phyloP scores from a whole-genome alignment of 2,113 vertebrate genomes.

The Apus apus region DNA sequence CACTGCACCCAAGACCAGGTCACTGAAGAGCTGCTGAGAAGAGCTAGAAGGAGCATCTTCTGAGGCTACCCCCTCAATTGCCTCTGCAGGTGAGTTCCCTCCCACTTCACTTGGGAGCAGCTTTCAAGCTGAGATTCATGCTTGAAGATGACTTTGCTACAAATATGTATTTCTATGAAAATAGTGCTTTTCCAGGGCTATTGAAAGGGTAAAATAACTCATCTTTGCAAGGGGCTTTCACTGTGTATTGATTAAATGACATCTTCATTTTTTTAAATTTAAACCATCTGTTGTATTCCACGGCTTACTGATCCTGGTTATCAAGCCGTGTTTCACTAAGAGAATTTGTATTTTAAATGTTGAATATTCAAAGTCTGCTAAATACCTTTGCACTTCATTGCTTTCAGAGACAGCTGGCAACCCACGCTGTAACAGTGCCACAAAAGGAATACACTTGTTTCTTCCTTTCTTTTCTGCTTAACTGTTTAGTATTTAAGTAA shows the following conservation, averaged over 20 bases:
- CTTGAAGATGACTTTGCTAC: neutral
- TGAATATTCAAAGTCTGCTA: neutral
- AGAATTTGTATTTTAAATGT: neutral
- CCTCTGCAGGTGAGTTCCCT: neutral
- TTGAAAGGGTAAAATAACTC: neutral
- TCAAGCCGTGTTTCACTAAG: neutral
- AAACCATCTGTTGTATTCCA: neutral
- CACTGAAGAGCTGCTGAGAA: neutral
- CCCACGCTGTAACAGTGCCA: neutral
- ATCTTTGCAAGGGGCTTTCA: neutral
- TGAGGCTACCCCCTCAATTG: neutral
- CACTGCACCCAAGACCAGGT: neutral
- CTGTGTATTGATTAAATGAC: neutral
- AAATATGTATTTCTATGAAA: neutral
- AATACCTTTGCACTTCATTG: neutral
- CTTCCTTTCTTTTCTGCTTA: neutral
- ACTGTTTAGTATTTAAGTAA: neutral
- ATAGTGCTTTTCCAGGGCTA: neutral
- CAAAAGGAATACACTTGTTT: neutral
- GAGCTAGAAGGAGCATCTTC: neutral
- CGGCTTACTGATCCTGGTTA: neutral
- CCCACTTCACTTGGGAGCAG: neutral
- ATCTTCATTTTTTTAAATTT: neutral
- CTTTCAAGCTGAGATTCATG: neutral
- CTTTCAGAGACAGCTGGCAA: neutral